Evolutionary conservation across 2,888 invertebrate species (phyloP), one percentile per base, ranked within the genome.

Genomic region (Noctuana brunneofusca): DNA sequence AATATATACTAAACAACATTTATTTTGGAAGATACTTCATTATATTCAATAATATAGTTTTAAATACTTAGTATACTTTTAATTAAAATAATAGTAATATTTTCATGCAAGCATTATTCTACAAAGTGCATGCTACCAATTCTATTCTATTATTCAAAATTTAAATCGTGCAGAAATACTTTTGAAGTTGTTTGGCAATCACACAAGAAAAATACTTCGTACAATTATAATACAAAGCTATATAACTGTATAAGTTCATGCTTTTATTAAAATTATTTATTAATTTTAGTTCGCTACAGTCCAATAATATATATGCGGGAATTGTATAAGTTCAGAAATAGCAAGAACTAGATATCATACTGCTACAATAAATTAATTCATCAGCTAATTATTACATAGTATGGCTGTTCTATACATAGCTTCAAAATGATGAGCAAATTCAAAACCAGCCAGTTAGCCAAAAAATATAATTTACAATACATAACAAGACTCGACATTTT

Each of bases 21-120:
- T 90, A 91, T 90, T 91, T 91, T 91, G 91, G 91, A 91, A 91
- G 91, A 89, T 79, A 78, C 66, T 65, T 68, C 63, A 71, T n/a
- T 66, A 72, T 68, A 71, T 32, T 56, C 59, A 64, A 80, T 78
- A 74, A 80, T 78, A 41, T 14, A 41, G 8, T 16, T 41, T 41
- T 73, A 77, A 69, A 82, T 81, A 83, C 76, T 70, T 71, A 81
- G 71, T 69, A 71, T 71, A 66, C 76, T n/a, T 71, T 66, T 75
- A 72, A 81, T 70, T 75, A 76, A 24, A 20, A 22, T 74, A 71
- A 75, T 73, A 74, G 70, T 71, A 79, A 84, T 80, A 85, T 87
- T 87, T 87, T 86, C 90, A 90, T 90, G 90, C 90, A 89, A 90
- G 89, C 85, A 69, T 78, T 81, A 80, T 80, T 81, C 82, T 84